Evolutionary conservation across 2,797 vertebrate species (phyloP).

Genomic region (Halcyon smyrnensis): DNA sequence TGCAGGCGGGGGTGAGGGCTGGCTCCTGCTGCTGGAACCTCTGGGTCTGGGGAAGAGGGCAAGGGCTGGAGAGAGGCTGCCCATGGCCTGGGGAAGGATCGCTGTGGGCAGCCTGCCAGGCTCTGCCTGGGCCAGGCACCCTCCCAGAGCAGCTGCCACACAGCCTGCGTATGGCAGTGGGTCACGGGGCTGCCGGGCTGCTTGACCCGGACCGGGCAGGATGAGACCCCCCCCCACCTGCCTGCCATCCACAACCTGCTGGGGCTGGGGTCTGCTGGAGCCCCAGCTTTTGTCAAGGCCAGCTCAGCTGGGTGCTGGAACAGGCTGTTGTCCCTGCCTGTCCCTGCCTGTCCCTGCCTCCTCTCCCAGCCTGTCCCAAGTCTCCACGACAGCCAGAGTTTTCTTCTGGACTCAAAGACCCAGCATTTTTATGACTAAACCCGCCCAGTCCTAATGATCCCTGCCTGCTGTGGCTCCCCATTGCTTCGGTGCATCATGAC

Average conservation of each 20-base stretch:
- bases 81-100: accelerated
- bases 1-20: neutral
- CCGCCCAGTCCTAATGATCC: accelerated
- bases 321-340: no score
- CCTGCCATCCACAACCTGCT: accelerated
- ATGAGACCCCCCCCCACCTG: neutral
- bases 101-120: neutral
- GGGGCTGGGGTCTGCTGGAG: neutral
- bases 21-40: neutral
- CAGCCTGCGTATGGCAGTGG: accelerated
- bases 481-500: neutral
- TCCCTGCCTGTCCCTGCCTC: neutral
- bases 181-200: neutral
- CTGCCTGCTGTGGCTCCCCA: neutral
- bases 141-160: neutral
- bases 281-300: neutral
- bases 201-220: accelerated
- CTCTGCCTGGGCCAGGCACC: neutral
- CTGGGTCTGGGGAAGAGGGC: neutral
- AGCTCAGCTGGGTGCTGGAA: neutral
- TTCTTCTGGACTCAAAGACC: neutral
- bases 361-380: neutral
- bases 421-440: neutral
- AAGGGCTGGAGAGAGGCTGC: neutral
- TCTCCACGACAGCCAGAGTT: neutral